These are phyloP conservation scores for Cisticola juncidis DNA, from an alignment of 2,113 vertebrate species.

Conservation along the genomic window DNA sequence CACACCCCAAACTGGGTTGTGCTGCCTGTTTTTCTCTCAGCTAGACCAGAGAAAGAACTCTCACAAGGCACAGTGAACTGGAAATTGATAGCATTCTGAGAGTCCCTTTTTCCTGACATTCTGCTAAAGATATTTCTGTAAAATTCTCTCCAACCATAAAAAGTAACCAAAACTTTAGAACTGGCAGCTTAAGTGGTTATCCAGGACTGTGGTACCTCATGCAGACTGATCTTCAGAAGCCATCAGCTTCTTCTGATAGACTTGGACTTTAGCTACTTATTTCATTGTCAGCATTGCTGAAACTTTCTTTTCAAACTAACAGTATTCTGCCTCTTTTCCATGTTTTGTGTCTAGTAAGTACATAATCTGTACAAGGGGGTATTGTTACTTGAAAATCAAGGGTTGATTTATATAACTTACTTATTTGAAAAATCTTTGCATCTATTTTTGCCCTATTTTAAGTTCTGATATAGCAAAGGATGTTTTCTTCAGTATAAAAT, in stretches of 20 bases:
- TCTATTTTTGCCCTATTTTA: background rate
- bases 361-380: background rate
- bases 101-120: background rate
- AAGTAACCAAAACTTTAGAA: background rate
- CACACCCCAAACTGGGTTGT: background rate
- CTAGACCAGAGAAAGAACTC: background rate
- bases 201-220: background rate
- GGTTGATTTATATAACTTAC: background rate
- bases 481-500: background rate
- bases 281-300: background rate
- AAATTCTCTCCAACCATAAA: background rate
- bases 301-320: background rate
- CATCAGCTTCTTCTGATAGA: background rate
- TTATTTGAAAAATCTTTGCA: background rate
- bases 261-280: background rate
- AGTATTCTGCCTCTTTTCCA: background rate
- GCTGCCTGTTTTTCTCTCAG: background rate
- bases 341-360: background rate
- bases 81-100: background rate
- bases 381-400: background rate
- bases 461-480: background rate
- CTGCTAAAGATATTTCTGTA: background rate
- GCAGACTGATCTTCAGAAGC: background rate
- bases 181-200: background rate
- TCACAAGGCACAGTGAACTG: background rate